These are phyloP conservation scores for Agapostemon virescens DNA, from an alignment of 2,888 invertebrate species.

Conservation along the genomic window DNA sequence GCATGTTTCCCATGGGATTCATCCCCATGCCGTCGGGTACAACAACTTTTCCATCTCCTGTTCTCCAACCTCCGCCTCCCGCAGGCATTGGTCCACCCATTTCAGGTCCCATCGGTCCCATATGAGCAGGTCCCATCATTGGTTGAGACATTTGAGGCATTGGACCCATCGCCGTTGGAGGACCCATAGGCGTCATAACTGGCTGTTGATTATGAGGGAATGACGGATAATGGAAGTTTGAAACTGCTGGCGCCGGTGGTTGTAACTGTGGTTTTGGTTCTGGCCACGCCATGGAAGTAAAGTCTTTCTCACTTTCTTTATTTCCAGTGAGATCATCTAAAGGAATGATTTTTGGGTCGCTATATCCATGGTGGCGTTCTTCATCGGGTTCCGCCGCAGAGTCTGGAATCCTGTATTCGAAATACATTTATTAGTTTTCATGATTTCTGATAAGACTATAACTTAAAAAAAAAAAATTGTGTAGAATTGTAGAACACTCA, in stretches of 20 bases:
- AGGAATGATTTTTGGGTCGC: constrained; percentile 92
- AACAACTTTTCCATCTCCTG: constrained; percentile 81
- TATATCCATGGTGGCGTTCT: constrained; percentile 87
- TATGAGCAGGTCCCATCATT: constrained; percentile 72
- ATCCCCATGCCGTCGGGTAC: constrained; percentile 70
- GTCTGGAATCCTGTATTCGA: constrained; percentile 87
- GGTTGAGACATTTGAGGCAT: constrained; percentile 70
- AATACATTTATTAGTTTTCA: constrained; percentile 3
- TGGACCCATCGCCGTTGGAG: constrained; percentile 67
- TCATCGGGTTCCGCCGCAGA: constrained; percentile 92
- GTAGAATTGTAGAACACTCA: constrained; percentile 72
- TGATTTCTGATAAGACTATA: neutral
- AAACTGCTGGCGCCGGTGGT: constrained; percentile 68
- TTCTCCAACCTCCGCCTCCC: constrained; percentile 81
- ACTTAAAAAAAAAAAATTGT: neutral
- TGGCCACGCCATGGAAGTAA: constrained; percentile 90
- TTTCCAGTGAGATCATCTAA: constrained; percentile 93
- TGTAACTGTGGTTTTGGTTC: constrained; percentile 88
- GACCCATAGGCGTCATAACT: constrained; percentile 70
- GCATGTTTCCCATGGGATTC: constrained; percentile 75
- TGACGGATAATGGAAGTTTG: constrained; percentile 71
- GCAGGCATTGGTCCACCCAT: constrained; percentile 70
- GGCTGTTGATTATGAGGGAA: constrained; percentile 78
- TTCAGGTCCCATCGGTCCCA: constrained; percentile 79
- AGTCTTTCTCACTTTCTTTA: constrained; percentile 90